A percentile compares a stretch with the other conserved stretches of the same genome.
phyloP scores from a whole-genome alignment of 2,797 vertebrate genomes.

The Borostomias antarcticus region DNA sequence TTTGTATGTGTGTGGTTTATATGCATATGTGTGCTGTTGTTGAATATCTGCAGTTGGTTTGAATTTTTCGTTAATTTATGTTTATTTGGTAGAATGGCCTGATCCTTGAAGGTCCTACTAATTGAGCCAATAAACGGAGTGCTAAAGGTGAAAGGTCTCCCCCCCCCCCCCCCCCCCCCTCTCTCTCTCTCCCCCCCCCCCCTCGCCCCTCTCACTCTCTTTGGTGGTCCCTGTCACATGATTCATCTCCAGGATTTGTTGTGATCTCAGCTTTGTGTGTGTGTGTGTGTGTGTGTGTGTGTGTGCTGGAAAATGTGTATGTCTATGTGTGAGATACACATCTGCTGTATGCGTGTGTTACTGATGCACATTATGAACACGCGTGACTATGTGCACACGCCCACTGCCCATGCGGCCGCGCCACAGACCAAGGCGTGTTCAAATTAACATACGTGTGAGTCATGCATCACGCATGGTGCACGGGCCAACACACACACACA shows the following conservation, averaged over 20 bases:
- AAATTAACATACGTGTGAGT: neutral
- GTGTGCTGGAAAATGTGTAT: no score
- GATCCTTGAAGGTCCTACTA: no score
- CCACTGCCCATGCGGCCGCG: no score
- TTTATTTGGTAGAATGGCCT: no score
- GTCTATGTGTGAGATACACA: neutral
- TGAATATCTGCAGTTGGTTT: no score
- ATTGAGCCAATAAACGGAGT: no score
- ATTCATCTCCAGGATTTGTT: neutral
- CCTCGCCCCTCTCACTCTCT: no score
- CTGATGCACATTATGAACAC: neutral
- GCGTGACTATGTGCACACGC: no score
- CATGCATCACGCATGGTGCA: neutral
- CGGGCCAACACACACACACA: constrained; percentile 26
- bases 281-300: neutral
- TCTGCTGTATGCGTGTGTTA: neutral
- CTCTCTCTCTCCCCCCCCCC: neutral
- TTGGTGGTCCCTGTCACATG: constrained; percentile 6
- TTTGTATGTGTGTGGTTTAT: no score
- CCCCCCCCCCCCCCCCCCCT: neutral
- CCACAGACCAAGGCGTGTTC: neutral
- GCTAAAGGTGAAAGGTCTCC: no score
- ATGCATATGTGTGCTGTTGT: no score
- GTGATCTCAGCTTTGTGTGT: neutral
- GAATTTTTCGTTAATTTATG: no score